A percentile compares a stretch with the other conserved stretches of the same genome.
These are phyloP conservation scores for Anodontia alba DNA, from an alignment of 2,888 invertebrate species.

Conservation along the genomic window DNA sequence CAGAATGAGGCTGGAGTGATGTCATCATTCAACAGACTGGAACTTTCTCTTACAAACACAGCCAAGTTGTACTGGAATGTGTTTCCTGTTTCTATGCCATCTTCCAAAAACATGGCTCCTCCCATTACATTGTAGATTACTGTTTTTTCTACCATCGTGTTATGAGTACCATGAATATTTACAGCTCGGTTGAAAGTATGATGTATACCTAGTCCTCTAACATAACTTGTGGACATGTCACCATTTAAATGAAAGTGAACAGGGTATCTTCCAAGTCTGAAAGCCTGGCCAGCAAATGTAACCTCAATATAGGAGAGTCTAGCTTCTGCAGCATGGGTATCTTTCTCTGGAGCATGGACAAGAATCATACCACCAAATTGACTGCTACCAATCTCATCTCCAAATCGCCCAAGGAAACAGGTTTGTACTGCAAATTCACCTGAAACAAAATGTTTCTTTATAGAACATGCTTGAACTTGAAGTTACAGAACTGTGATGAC, in stretches of 20 bases:
- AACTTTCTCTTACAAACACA: conserved; percentile 77
- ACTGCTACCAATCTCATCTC: conserved; percentile 81
- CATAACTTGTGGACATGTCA: conserved; percentile 77
- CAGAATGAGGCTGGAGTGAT: conserved; percentile 83
- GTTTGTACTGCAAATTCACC: conserved; percentile 83
- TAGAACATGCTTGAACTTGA: too few species aligned
- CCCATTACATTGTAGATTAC: conserved; percentile 83
- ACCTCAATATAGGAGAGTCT: conserved; percentile 76
- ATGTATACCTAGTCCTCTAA: conserved; percentile 77
- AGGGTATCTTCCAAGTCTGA: conserved; percentile 82
- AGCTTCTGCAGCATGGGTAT: conserved; percentile 60
- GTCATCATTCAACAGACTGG: conserved; percentile 82
- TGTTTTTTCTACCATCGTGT: conserved; percentile 71
- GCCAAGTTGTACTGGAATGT: conserved; percentile 80
- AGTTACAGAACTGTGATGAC: too few species aligned
- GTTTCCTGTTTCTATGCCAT: conserved; percentile 81
- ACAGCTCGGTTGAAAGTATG: conserved; percentile 81
- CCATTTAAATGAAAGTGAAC: conserved; percentile 83
- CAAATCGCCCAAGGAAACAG: conserved; percentile 83
- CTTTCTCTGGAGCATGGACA: conserved; percentile 63
- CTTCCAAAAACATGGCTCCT: conserved; percentile 83
- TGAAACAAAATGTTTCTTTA: too few species aligned
- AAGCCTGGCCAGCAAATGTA: conserved; percentile 80
- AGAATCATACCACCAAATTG: conserved; percentile 82
- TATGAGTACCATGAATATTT: conserved; percentile 81